These are phyloP conservation scores for Marmota monax DNA, from an alignment of 2,113 vertebrate species.

Conservation along the genomic window DNA sequence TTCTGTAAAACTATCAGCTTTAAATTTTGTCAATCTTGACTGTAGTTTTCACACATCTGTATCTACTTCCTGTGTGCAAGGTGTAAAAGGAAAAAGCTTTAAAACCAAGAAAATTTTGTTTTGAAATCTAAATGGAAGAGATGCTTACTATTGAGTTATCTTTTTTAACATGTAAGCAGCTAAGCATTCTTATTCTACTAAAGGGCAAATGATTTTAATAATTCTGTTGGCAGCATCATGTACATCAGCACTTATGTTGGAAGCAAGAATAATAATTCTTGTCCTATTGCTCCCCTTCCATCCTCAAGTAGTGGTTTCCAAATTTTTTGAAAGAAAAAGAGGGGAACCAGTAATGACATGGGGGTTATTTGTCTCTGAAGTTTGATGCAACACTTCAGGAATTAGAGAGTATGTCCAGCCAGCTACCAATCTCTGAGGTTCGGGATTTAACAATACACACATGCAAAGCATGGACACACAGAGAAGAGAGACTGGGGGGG, in stretches of 20 bases:
- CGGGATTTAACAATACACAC: neutral
- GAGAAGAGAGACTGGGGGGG: neutral
- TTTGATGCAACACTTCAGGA: neutral
- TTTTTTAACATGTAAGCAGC: neutral
- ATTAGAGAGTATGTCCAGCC: neutral
- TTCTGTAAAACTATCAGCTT: constrained; percentile 32
- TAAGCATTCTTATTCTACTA: neutral
- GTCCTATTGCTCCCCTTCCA: neutral
- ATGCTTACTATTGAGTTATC: neutral
- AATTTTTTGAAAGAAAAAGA: neutral
- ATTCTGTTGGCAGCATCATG: neutral
- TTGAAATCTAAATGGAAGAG: constrained; percentile 39
- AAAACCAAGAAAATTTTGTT: constrained; percentile 8
- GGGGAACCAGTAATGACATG: neutral
- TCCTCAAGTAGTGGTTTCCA: neutral
- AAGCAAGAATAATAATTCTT: neutral
- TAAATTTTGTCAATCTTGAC: constrained; percentile 33
- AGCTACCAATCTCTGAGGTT: neutral
- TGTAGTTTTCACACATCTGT: constrained; percentile 38
- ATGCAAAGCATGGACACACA: neutral
- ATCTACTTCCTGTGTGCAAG: constrained; percentile 38
- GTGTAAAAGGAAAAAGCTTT: neutral
- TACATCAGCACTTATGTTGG: neutral
- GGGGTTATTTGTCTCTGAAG: neutral
- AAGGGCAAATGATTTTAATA: constrained; percentile 3